Conservation (phyloP, 2,113 vertebrate species). For the Ondatra zibethicus region DNA sequence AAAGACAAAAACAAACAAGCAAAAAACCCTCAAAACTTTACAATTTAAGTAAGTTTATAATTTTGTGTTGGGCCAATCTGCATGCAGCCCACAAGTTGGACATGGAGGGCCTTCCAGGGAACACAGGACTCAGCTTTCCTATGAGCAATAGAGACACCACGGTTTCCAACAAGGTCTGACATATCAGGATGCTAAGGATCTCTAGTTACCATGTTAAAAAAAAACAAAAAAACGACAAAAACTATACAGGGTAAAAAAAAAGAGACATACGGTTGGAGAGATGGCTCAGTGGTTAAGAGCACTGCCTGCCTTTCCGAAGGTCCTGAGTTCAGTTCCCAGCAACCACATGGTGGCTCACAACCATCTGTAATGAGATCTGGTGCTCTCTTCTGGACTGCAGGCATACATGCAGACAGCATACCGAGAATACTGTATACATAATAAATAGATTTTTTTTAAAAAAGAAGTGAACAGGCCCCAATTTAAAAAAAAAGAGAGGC, state of each 20-base stretch:
- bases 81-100: neutral
- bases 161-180: neutral
- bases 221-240: neutral
- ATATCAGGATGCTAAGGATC: constrained; percentile 38
- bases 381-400: too few relatives aligned
- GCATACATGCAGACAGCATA: too few relatives aligned
- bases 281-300: too few relatives aligned
- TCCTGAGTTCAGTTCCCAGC: too few relatives aligned
- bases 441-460: too few relatives aligned
- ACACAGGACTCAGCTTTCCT: neutral
- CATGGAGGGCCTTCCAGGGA: neutral
- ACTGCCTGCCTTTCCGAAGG: too few relatives aligned
- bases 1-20: neutral
- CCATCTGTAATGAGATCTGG: too few relatives aligned
- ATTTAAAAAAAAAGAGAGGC: neutral
- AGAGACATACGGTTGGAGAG: too few relatives aligned
- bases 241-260: neutral
- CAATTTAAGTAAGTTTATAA: neutral
- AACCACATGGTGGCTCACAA: too few relatives aligned
- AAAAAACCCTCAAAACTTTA: neutral
- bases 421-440: too few relatives aligned
- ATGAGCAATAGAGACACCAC: neutral
- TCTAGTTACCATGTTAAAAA: neutral
- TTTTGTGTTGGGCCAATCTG: neutral
- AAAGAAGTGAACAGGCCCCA: too few relatives aligned